Percentiles rank a stretch among this genome's conserved stretches.
Conservation (phyloP, 92 coral and sea anemone genomes). For the Hydrozoanthus gracilis region DNA sequence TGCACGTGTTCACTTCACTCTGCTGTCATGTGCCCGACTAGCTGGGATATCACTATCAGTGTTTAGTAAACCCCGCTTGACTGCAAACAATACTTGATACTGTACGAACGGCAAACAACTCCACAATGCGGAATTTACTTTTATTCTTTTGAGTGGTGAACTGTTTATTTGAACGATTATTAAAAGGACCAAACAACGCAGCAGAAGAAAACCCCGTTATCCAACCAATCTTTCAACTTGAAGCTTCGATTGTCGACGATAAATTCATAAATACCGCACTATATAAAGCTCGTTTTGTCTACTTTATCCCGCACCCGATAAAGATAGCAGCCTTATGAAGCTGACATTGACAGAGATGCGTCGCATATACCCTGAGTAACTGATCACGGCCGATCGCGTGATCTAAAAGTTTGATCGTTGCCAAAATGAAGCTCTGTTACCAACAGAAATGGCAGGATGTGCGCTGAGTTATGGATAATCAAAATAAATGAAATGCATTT, state of each 20-base stretch:
- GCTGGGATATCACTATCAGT: not conserved
- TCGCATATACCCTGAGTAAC: too few relatives aligned
- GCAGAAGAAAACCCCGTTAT: not conserved
- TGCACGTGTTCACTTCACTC: slow-evolving; percentile 20
- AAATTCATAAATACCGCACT: not conserved
- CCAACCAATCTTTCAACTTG: slow-evolving; percentile 22
- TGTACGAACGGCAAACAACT: too few relatives aligned
- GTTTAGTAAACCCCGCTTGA: not conserved
- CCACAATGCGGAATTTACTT: not conserved
- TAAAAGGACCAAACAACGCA: not conserved
- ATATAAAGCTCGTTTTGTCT: not conserved
- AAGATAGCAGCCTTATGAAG: not conserved
- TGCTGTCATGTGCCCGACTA: not conserved
- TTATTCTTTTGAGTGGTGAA: not conserved
- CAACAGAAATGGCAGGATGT: not conserved
- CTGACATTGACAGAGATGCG: not conserved
- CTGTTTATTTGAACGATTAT: not conserved
- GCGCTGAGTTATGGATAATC: not conserved
- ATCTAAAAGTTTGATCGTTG: not conserved
- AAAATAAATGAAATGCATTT: not conserved
- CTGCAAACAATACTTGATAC: not conserved
- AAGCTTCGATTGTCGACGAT: not conserved
- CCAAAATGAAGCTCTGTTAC: not conserved
- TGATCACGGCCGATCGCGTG: not conserved
- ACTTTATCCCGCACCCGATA: not conserved